These are phyloP conservation scores for Elephas maximus DNA, from an alignment of 2,113 vertebrate species.

Conservation along the genomic window DNA sequence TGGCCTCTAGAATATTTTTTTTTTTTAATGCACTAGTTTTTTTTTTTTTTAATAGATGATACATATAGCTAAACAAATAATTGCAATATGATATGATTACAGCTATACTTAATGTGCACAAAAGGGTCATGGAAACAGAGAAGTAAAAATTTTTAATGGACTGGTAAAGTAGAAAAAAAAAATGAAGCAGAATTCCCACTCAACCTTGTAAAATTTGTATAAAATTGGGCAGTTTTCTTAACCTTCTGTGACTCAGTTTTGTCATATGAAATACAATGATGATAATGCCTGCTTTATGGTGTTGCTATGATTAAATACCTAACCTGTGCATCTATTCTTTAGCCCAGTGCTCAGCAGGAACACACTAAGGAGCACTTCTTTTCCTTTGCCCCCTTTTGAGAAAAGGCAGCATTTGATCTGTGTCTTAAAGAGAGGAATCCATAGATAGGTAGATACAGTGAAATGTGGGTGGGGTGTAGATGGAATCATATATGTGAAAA, in stretches of 20 bases:
- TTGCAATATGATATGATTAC: background rate
- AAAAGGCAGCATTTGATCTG: background rate
- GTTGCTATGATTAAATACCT: background rate
- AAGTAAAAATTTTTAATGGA: background rate
- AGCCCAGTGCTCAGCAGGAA: background rate
- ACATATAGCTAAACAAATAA: background rate
- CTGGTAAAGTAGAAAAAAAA: background rate
- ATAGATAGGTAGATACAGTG: background rate
- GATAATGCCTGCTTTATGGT: background rate
- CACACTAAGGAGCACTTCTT: background rate
- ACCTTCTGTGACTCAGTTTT: background rate
- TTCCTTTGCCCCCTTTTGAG: background rate
- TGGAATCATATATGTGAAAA: rapidly evolving
- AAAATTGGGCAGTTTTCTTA: background rate
- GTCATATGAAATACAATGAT: background rate
- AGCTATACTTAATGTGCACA: background rate
- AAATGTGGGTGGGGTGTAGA: background rate
- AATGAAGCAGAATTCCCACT: background rate
- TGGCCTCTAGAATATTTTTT: background rate
- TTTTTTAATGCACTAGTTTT: too few relatives aligned
- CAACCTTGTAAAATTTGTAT: background rate
- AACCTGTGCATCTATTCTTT: background rate
- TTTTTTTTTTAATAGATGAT: too few relatives aligned
- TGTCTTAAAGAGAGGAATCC: background rate
- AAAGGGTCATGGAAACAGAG: background rate